A percentile compares a stretch with the other conserved stretches of the same genome.
phyloP scores from a whole-genome alignment of 2,113 vertebrate genomes.

The Andinoacara biseriatus region DNA sequence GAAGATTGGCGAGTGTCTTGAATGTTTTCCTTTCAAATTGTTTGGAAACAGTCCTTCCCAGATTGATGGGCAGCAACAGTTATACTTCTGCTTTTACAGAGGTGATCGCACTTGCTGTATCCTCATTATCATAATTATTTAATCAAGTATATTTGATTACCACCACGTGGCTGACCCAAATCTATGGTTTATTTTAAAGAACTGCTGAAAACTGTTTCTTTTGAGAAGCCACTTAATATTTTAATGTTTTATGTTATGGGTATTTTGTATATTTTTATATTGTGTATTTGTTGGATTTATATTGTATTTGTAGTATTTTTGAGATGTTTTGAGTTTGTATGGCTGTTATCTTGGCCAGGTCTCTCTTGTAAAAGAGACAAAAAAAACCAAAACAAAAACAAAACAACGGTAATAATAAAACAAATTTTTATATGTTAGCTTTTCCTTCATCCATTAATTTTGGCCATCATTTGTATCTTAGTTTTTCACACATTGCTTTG shows the following conservation, averaged over 20 bases:
- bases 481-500: too few relatives aligned
- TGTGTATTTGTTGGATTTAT: too few relatives aligned
- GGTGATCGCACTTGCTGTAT: not conserved
- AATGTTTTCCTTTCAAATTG: not conserved
- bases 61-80: not conserved
- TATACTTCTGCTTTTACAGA: not conserved
- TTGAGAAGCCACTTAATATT: too few relatives aligned
- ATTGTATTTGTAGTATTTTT: too few relatives aligned
- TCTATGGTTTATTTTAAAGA: not conserved
- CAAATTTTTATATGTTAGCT: not conserved
- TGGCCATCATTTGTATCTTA: not conserved
- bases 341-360: too few relatives aligned
- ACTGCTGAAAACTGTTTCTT: not conserved
- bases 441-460: not conserved
- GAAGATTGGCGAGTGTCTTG: not conserved
- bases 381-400: too few relatives aligned
- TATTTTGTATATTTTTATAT: too few relatives aligned
- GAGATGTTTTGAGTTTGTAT: too few relatives aligned
- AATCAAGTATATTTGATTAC: not conserved
- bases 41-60: not conserved
- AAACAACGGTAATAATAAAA: too few relatives aligned
- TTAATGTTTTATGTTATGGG: too few relatives aligned
- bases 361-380: too few relatives aligned
- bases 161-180: not conserved
- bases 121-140: rapidly evolving